Base-by-base conservation (phyloP, 2,888 invertebrate genomes). In the Theristus sp. region DNA sequence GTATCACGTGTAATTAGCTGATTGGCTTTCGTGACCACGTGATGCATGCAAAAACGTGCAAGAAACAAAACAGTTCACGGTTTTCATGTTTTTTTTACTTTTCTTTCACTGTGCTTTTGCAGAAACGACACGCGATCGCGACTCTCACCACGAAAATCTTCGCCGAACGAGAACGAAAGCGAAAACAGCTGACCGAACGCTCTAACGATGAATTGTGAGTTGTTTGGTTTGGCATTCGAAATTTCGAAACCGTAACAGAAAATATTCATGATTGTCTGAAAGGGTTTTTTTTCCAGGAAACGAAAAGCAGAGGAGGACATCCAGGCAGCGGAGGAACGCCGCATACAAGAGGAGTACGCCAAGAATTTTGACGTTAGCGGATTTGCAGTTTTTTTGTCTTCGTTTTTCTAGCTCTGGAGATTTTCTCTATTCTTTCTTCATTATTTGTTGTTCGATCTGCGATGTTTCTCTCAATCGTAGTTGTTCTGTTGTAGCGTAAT, bases 141-240 rank as follows among this genome's bases (percentile, higher is more conserved):
- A 91, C 94, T n/a, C 86, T 94, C 84, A 94, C 93, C 20, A 94
- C 93, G 88, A 94, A 98, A 80, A 81, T 91, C 64, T 83, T 84
- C 75, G 98, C 98, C 58, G 98, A 99, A 73, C 64, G 69, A 84
- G 93, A 94, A 72, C 82, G 91, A 59, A 87, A 90, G 77, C 81
- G 81, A 56, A 84, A 89, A 69, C 86, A 88, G 71, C 78, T 89
- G 57, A 89, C 90, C 69, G 84, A 84, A 22, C 81, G 91, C 56
- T 90, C 89, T 69, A 86, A 87, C 78, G 91, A 93, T 74, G 91
- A 91, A 70, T 81, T 75, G 77, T 77, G 61, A 62, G 65, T 47
- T 20, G 22, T 53, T 27, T 49, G 17, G 52, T 52, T 25, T 25
- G n/a, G n/a, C n/a, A n/a, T n/a, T n/a, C n/a, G n/a, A n/a, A n/a